Evolutionary conservation across 2,888 invertebrate genomes (phyloP).

Genomic region (Andrena marginata): DNA sequence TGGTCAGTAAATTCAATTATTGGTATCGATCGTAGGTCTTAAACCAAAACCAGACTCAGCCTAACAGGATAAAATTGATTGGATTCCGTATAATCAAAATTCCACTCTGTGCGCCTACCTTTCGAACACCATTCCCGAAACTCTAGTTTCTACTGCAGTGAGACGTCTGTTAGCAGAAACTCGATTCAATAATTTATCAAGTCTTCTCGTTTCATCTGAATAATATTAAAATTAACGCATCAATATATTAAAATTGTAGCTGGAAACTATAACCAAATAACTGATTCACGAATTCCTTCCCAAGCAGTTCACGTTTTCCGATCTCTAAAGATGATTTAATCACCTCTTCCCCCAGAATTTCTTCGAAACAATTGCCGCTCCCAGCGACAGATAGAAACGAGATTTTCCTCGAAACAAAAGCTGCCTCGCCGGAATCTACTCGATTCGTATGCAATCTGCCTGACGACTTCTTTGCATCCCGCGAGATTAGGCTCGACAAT

Average conservation of each 20-base stretch:
- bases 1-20: not conserved
- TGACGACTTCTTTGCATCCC: constrained; percentile 56
- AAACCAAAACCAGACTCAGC: not conserved
- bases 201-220: not conserved
- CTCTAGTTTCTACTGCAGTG: not conserved
- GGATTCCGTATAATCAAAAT: not conserved
- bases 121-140: not conserved
- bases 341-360: not conserved
- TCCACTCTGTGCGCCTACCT: not conserved
- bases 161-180: not conserved
- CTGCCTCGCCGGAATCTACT: not conserved
- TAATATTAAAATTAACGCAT: not conserved
- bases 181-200: not conserved
- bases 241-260: not conserved
- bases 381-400: not conserved
- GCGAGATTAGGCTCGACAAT: constrained; percentile 70
- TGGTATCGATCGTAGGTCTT: not conserved
- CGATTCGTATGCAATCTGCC: constrained; percentile 57
- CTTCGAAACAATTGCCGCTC: not conserved
- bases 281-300: no score
- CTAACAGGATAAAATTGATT: constrained; percentile 2
- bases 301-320: not conserved
- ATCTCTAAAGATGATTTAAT: not conserved
- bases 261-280: no score
- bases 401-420: constrained; percentile 3